These are phyloP conservation scores for Tenrec ecaudatus DNA, from an alignment of 2,113 vertebrate genomes.

Conservation along the genomic window DNA sequence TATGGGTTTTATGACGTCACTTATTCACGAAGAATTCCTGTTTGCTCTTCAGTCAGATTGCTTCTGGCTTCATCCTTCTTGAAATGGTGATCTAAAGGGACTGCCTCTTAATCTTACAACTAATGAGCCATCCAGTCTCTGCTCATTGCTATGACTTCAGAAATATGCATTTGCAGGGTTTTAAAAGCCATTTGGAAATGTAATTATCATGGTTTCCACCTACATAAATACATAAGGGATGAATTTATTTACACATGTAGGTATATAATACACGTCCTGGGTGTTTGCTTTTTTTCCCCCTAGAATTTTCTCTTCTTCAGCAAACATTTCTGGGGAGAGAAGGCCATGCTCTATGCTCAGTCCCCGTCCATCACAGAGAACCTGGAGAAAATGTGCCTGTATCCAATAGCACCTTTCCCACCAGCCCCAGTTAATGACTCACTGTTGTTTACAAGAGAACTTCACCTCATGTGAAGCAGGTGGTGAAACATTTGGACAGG, in stretches of 20 bases:
- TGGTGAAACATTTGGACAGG: constrained; percentile 81
- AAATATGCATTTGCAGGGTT: constrained; percentile 67
- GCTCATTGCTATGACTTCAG: constrained; percentile 72
- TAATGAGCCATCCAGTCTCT: constrained; percentile 79
- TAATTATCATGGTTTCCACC: constrained; percentile 80
- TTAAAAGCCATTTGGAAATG: constrained; percentile 82
- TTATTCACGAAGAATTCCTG: constrained; percentile 37
- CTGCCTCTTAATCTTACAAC: constrained; percentile 70
- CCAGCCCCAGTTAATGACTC: constrained; percentile 67
- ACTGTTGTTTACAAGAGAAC: constrained; percentile 74
- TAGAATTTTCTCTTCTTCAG: constrained; percentile 64
- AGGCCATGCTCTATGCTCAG: constrained; percentile 76
- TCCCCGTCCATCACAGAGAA: constrained; percentile 76
- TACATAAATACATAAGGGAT: constrained; percentile 78
- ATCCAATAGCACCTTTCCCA: constrained; percentile 69
- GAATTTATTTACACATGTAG: constrained; percentile 75
- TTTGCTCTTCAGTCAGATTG: constrained; percentile 46
- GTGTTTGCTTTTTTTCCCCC: not conserved
- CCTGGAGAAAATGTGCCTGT: constrained; percentile 64
- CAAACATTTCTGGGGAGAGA: constrained; percentile 73
- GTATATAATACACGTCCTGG: constrained; percentile 64
- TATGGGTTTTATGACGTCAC: constrained; percentile 34
- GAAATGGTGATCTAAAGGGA: constrained; percentile 56
- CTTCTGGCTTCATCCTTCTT: constrained; percentile 65
- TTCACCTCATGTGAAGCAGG: constrained; percentile 77